Evolutionary conservation across 2,888 invertebrate species (phyloP).

Genomic region (Chymomyza amoena): DNA sequence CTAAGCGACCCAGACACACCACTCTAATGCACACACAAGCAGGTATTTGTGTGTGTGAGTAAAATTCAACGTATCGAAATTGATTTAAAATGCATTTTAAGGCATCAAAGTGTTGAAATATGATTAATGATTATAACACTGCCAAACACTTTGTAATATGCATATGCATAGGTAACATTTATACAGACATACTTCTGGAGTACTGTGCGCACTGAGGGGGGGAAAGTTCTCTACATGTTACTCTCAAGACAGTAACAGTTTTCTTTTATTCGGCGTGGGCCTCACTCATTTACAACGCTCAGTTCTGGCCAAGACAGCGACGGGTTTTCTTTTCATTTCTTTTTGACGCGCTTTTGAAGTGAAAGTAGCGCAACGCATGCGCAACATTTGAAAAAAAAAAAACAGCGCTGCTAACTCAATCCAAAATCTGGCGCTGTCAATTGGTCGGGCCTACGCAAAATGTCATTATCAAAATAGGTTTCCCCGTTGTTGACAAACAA

Average conservation of each 20-base stretch:
- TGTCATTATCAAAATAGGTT: neutral
- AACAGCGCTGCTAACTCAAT: slow-evolving; percentile 2
- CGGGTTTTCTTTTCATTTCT: slow-evolving; percentile 7
- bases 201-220: neutral
- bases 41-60: slow-evolving; percentile 6
- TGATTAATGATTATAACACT: slow-evolving; percentile 66
- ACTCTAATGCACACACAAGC: neutral
- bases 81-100: slow-evolving; percentile 73
- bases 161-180: neutral
- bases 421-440: neutral
- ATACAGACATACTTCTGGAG: neutral
- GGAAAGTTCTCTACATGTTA: no score
- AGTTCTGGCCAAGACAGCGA: neutral
- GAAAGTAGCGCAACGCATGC: slow-evolving; percentile 47
- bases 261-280: neutral
- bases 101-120: slow-evolving; percentile 71
- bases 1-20: slow-evolving; percentile 19
- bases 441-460: slow-evolving; percentile 33
- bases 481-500: neutral
- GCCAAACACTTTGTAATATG: neutral
- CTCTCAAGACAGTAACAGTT: neutral
- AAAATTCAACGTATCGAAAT: slow-evolving; percentile 62
- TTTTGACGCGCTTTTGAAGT: slow-evolving; percentile 37
- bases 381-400: slow-evolving; percentile 35
- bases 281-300: neutral